phyloP scores from a whole-genome alignment of 2,797 vertebrate species.

The Lepidocolaptes lacrymiger region DNA sequence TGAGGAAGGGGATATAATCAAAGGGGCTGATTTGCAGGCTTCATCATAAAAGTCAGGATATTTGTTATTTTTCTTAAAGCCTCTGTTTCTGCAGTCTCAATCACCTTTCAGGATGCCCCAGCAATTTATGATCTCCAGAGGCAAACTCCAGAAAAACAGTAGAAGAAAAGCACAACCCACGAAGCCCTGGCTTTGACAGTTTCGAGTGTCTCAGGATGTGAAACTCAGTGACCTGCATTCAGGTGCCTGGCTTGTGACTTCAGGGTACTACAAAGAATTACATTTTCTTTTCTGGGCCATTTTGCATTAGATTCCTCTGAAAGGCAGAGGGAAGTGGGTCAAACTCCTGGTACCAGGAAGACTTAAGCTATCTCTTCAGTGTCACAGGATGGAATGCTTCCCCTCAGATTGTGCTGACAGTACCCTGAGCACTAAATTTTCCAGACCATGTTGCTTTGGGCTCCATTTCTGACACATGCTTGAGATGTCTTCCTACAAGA shows the following conservation, averaged over 20 bases:
- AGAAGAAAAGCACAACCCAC: background rate
- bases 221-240: background rate
- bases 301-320: background rate
- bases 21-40: background rate
- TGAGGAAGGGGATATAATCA: background rate
- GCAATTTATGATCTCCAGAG: background rate
- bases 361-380: background rate
- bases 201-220: background rate
- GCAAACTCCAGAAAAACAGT: background rate
- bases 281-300: background rate
- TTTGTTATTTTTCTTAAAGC: background rate
- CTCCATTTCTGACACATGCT: background rate
- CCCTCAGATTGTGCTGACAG: background rate
- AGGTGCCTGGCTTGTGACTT: background rate
- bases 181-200: background rate
- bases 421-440: background rate
- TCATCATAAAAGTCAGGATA: background rate
- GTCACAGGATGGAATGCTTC: background rate
- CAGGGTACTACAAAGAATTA: background rate
- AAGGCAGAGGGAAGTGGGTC: background rate
- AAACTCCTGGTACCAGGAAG: background rate
- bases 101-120: background rate
- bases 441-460: background rate
- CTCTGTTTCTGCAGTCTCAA: background rate
- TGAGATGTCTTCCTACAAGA: background rate